A percentile compares a stretch with the other conserved stretches of the same genome.
phyloP scores from a whole-genome alignment of 2,888 invertebrate genomes.

The Stenolophus ochropezus region DNA sequence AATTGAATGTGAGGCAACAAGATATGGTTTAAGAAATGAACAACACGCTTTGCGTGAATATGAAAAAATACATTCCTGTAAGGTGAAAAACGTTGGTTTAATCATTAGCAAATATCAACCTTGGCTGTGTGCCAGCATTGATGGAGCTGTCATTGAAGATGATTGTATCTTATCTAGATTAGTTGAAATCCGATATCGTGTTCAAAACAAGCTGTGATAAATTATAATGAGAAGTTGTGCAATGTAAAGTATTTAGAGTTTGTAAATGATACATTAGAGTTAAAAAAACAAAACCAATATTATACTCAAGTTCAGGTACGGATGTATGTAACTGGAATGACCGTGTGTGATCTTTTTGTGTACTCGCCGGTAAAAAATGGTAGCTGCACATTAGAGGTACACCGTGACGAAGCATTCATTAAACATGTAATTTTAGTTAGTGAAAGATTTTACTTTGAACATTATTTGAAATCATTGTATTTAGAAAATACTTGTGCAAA shows the following conservation, averaged over 20 bases:
- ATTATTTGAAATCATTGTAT: too few species aligned
- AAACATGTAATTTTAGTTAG: too few species aligned
- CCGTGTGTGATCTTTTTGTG: neutral
- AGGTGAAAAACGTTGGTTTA: too few species aligned
- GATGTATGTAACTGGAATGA: constrained; percentile 13
- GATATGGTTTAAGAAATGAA: constrained; percentile 53
- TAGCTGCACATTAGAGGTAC: too few species aligned
- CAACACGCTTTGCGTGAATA: constrained; percentile 33
- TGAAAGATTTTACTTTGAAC: too few species aligned
- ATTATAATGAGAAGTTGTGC: constrained; percentile 25
- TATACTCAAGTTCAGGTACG: neutral
- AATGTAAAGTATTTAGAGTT: constrained; percentile 59
- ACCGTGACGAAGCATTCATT: too few species aligned
- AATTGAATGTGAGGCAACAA: constrained; percentile 49
- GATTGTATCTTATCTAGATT: neutral
- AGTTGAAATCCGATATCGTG: constrained; percentile 62
- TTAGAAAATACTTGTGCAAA: too few species aligned
- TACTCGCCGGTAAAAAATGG: too few species aligned
- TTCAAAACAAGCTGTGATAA: constrained; percentile 49
- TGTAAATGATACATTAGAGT: neutral
- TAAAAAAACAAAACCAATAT: neutral
- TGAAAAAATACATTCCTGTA: constrained; percentile 39
- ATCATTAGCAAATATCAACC: too few species aligned
- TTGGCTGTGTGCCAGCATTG: too few species aligned
- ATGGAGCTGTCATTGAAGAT: constrained; percentile 62